Conservation (phyloP, 1,140 invertebrate species). For the Lerema accius region DNA sequence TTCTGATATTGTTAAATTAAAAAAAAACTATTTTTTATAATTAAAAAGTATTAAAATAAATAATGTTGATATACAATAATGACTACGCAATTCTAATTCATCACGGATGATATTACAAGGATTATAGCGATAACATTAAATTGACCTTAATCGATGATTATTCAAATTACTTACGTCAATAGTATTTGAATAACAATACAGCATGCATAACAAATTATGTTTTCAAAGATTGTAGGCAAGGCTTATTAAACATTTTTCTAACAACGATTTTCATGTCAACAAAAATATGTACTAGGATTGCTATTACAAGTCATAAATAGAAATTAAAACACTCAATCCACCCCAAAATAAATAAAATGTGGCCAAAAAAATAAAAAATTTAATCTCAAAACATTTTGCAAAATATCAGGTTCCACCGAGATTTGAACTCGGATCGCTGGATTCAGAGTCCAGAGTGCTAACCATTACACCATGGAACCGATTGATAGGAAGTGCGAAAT, state of each 20-base stretch:
- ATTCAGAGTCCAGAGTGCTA: slow-evolving; percentile 82
- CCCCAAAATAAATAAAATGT: slow-evolving; percentile 15
- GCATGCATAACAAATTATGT: neutral
- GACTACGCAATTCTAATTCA: neutral
- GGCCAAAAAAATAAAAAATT: neutral
- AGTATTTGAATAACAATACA: slow-evolving; percentile 7
- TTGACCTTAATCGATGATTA: neutral
- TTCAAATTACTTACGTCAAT: neutral
- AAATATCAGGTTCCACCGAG: slow-evolving; percentile 80
- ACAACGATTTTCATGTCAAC: neutral
- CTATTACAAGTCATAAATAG: slow-evolving; percentile 1
- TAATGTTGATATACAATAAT: neutral
- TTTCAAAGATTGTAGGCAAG: neutral
- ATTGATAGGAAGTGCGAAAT: neutral
- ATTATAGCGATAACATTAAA: neutral
- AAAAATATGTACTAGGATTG: too few relatives aligned
- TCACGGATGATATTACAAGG: neutral
- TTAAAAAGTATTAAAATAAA: neutral
- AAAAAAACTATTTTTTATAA: too few relatives aligned
- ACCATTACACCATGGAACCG: slow-evolving; percentile 82
- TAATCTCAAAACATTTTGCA: neutral
- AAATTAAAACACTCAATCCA: slow-evolving; percentile 19
- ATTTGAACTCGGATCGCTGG: slow-evolving; percentile 82
- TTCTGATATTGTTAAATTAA: too few relatives aligned
- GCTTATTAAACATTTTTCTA: neutral